A percentile compares a stretch with the other conserved stretches of the same genome.
Conservation (phyloP, 2,888 invertebrate genomes). For the Cosmorhoe ocellata region DNA sequence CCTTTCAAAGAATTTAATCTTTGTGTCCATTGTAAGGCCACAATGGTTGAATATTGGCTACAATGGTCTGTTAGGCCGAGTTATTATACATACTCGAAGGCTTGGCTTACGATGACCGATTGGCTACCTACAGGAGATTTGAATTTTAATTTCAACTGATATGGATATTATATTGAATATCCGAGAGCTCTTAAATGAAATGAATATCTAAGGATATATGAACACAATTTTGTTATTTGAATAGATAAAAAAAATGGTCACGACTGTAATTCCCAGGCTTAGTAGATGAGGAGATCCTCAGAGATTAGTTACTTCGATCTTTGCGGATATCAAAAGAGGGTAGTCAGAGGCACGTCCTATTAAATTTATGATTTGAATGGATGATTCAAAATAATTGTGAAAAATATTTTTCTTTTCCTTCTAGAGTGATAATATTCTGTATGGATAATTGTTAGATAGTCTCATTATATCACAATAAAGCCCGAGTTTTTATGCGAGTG, state of each 20-base stretch:
- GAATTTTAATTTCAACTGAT: conserved; percentile 14
- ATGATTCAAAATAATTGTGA: no score
- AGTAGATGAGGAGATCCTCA: no score
- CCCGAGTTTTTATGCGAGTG: no score
- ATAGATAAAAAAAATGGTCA: neutral
- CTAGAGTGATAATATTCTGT: no score
- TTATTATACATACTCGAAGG: conserved; percentile 30
- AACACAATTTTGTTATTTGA: neutral
- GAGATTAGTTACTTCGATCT: no score
- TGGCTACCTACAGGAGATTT: conserved; percentile 14
- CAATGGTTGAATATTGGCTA: conserved; percentile 32
- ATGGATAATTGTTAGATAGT: no score
- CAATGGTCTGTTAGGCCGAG: conserved; percentile 18
- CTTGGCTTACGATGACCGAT: conserved; percentile 27
- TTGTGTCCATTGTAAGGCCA: conserved; percentile 40
- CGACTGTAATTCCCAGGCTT: no score
- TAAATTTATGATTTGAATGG: no score
- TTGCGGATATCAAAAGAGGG: no score
- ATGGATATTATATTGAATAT: conserved; percentile 8
- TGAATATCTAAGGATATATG: neutral
- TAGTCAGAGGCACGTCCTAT: no score
- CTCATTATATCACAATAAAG: no score
- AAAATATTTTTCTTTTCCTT: no score
- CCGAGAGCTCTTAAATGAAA: neutral
- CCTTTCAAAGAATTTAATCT: conserved; percentile 52